Conservation (phyloP, 2,888 invertebrate species). For the Cremastinae sp. region DNA sequence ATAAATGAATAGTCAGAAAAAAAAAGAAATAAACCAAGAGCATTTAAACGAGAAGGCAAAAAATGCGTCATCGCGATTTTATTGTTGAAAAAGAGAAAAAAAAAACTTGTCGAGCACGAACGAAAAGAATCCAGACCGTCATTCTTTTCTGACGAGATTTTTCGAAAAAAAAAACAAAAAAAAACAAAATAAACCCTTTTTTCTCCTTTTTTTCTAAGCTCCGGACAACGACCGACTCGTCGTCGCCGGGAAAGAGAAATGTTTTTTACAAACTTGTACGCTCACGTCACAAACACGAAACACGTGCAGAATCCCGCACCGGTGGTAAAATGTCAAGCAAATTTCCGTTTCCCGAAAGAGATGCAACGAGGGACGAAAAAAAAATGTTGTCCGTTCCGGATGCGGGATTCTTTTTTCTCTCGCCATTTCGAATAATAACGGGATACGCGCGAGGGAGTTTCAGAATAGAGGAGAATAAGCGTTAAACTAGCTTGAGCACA, state of each 20-base stretch:
- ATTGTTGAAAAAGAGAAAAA: slow-evolving; percentile 46
- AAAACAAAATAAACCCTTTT: no score
- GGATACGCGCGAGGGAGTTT: no score
- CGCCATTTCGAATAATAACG: slow-evolving; percentile 7
- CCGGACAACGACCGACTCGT: slow-evolving; percentile 25
- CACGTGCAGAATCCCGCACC: not conserved
- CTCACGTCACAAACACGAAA: not conserved
- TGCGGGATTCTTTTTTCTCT: slow-evolving; percentile 10
- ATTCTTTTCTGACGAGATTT: not conserved
- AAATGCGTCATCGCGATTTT: slow-evolving; percentile 41
- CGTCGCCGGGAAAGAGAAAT: not conserved
- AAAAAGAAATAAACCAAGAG: slow-evolving; percentile 37
- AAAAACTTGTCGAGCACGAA: slow-evolving; percentile 19
- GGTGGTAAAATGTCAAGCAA: not conserved
- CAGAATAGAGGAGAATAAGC: not conserved
- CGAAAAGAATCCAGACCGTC: slow-evolving; percentile 49
- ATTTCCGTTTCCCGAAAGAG: not conserved
- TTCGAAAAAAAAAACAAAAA: no score
- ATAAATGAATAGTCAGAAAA: slow-evolving; percentile 35
- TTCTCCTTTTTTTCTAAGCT: slow-evolving; percentile 8
- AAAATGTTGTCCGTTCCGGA: not conserved
- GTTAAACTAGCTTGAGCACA: not conserved
- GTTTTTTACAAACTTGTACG: slow-evolving; percentile 10
- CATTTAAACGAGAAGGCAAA: slow-evolving; percentile 25
- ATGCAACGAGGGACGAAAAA: not conserved